Conservation (phyloP, 1,140 invertebrate species). For the Cyphomyrmex costatus region DNA sequence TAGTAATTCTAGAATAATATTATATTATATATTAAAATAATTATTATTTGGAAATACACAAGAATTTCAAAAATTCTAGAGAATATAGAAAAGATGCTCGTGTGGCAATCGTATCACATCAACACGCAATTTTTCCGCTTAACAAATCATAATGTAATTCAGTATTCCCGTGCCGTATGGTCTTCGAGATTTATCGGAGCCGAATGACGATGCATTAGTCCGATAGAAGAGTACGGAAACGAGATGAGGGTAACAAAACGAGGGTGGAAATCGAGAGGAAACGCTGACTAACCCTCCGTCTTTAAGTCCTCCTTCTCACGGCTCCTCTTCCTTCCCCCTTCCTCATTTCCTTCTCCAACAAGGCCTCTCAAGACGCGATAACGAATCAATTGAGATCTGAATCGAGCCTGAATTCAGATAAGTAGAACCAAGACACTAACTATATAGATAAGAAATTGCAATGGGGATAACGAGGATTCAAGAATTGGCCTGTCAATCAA, state of each 20-base stretch:
- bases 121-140: constrained; percentile 64
- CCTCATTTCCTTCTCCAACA: constrained; percentile 47
- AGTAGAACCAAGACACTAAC: constrained; percentile 13
- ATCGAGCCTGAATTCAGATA: constrained; percentile 51
- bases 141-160: constrained; percentile 79
- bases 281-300: constrained; percentile 46
- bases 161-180: constrained; percentile 65
- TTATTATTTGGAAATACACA: background rate
- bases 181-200: constrained; percentile 79
- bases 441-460: constrained; percentile 26
- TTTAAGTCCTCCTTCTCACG: constrained; percentile 61
- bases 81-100: background rate
- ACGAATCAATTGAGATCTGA: constrained; percentile 82
- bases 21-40: background rate
- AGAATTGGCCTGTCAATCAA: constrained; percentile 19
- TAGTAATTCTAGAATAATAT: background rate
- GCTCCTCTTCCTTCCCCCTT: background rate
- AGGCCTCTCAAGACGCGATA: constrained; percentile 75
- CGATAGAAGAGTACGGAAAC: constrained; percentile 77
- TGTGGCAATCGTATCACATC: background rate
- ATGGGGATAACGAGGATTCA: constrained; percentile 34
- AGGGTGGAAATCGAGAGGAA: constrained; percentile 70
- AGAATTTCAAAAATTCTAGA: background rate
- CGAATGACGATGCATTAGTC: constrained; percentile 80
- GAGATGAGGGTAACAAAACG: constrained; percentile 79